Base-by-base conservation (phyloP, 2,797 vertebrate species). In the Malacoraja senta region DNA sequence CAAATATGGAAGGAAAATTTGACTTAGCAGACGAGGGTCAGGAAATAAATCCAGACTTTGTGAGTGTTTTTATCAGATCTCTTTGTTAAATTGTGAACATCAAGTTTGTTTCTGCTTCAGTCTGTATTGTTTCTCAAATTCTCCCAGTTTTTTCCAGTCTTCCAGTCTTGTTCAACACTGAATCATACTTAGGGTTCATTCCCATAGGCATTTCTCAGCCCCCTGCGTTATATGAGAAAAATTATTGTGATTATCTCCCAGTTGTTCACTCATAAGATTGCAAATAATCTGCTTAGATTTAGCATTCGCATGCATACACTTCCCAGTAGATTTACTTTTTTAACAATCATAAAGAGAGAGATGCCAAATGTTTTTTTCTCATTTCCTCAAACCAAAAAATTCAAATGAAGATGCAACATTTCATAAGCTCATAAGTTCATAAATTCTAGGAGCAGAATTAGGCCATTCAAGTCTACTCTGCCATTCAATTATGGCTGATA, bases 51-150 rank as follows among this genome's bases (percentile, higher is more conserved):
- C n/a, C 63, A 35, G 32, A 68, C 84, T 68, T 88, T 68, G n/a
- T 15, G 84, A 88, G 32, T 65, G 65, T 21, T 88, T 68, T 68
- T 88, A 88, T 88, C 84, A 65, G n/a, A 88, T 63, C 15, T n/a
- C n/a, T 68, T 88, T 35, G 63, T 68, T 68, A 68, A 1, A 74
- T 19, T 17, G 65, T 68, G 17, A 88, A 68, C 68, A 68, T 68
- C 65, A 88, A 68, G 8, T 88, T 68, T 24, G 61, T 35, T 35
- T 63, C 84, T 21, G 21, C 63, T 68, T 21, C 84, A 88, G n/a
- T 88, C 61, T 21, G 17, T 7, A n/a, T 29, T 35, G 63, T 68
- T 68, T 78, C n/a, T n/a, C n/a, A n/a, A n/a, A n/a, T n/a, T n/a
- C 17, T 78, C n/a, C 8, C n/a, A 68, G 63, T 88, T 88, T 26